Base-by-base conservation (phyloP, 1,140 invertebrate genomes). In the Latrodectus geometricus region DNA sequence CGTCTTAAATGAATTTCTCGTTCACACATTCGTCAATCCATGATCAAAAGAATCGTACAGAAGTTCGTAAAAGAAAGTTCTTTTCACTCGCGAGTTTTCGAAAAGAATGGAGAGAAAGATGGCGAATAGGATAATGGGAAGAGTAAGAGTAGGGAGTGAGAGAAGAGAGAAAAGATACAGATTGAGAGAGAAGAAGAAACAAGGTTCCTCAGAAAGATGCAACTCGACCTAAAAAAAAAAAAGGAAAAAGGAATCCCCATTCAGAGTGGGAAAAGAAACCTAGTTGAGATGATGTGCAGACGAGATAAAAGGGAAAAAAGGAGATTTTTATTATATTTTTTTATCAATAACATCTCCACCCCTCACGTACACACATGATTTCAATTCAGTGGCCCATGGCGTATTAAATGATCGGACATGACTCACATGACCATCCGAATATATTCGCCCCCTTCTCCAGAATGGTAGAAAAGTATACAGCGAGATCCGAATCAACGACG, bases 351-450 rank as follows among this genome's bases (percentile, higher is more conserved):
- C 35, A 35, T 35, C 35, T 35, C 35, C 35, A 35, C 20, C 21
- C 17, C n/a, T 74, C 23, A 17, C 49, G 49, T 14, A 74, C 54
- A 21, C 52, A n/a, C 14, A n/a, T 20, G 74, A 76, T 76, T 76
- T 76, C 74, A 76, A 76, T 76, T 52, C 74, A 35, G 52, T 76
- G 74, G 50, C 74, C 20, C 74, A 50, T 54, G 54, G 52, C n/a
- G 21, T 50, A 76, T 76, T 76, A 76, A 76, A 50, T 76, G 50
- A 56, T 76, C 74, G 50, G 52, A 76, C 50, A 76, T 76, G 54
- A 76, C 14, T 56, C 74, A 76, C 74, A 20, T 56, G 74, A 56
- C 74, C 54, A 76, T 21, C 50, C 52, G 12, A 61, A n/a, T 23
- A 52, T 49, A 23, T n/a, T 50, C 49, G n/a, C 4, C 56, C n/a